Base-by-base conservation (phyloP, 2,888 invertebrate genomes). In the Abscondita cerata region DNA sequence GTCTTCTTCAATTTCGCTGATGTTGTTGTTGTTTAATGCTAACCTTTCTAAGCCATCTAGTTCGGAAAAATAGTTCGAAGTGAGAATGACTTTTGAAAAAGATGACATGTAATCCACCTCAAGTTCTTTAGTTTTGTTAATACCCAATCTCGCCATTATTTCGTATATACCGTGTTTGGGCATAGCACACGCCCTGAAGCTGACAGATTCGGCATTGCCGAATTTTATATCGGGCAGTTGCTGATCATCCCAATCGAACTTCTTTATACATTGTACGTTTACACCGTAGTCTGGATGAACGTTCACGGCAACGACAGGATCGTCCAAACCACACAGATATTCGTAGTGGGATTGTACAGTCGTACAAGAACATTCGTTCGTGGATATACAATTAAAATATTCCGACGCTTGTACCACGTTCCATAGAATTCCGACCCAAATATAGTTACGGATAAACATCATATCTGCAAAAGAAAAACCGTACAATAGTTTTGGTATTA, bases 181-280 rank as follows among this genome's bases (percentile, higher is more conserved):
- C 62, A 85, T 67, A 0, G 86, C 85, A 68, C 87, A 86, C 70
- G 81, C 82, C 70, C 81, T 82, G 69, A 86, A 82, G 65, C 78
- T 81, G 71, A 86, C 82, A 25, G 81, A 81, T 65, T 83, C 80
- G 62, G 83, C 78, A 66, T 74, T 73, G 59, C 82, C 82, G 12
- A 59, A 8, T 76, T 82, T 81, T 13, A 78, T 59, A 74, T 81
- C 81, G 67, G 85, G 83, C 68, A 86, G 71, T 66, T 82, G 79
- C 59, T 75, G 78, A 65, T 83, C 81, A 69, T 84, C 81, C 56
- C 68, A 69, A 2, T 38, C 33, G 15, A 58, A 40, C 4, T 40
- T 52, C 2, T 58, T 41, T 20, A 33, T 46, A 44, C 71, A 72
- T 13, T 64, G 59, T 6, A 73, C 52, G 11, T 65, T 38, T 9